These are phyloP conservation scores for Leptothorax acervorum DNA, from an alignment of 2,888 invertebrate species.

Conservation along the genomic window DNA sequence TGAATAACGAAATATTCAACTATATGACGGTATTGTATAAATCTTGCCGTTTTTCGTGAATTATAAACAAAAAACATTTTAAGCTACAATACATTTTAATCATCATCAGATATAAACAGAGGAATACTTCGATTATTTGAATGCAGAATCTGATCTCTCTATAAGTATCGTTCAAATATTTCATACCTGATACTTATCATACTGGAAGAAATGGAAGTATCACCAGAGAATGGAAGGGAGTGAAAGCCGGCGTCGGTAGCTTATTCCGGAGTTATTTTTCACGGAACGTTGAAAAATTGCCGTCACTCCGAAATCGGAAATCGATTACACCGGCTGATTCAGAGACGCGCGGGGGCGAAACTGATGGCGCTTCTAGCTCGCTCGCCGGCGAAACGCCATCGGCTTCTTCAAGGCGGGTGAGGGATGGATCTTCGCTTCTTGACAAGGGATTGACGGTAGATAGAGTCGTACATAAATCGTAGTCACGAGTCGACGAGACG, in stretches of 20 bases:
- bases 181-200: constrained; percentile 34
- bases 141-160: background rate
- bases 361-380: constrained; percentile 64
- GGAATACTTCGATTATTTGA: background rate
- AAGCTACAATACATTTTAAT: constrained; percentile 20
- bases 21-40: background rate
- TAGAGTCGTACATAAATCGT: constrained; percentile 58
- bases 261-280: constrained; percentile 83
- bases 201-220: constrained; percentile 32
- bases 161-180: background rate
- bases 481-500: constrained; percentile 29
- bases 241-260: constrained; percentile 62
- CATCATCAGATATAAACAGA: background rate
- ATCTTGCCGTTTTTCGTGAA: background rate
- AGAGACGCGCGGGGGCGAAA: constrained; percentile 59
- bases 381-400: constrained; percentile 58
- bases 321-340: constrained; percentile 79
- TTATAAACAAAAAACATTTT: background rate
- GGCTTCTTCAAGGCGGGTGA: constrained; percentile 52
- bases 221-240: constrained; percentile 12
- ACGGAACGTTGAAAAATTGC: constrained; percentile 81
- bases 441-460: constrained; percentile 62
- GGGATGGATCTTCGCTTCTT: constrained; percentile 66
- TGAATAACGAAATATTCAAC: background rate
- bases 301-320: constrained; percentile 82